A percentile compares a stretch with the other conserved stretches of the same genome.
Conservation (phyloP, 2,888 invertebrate species). For the Heliconius sara region DNA sequence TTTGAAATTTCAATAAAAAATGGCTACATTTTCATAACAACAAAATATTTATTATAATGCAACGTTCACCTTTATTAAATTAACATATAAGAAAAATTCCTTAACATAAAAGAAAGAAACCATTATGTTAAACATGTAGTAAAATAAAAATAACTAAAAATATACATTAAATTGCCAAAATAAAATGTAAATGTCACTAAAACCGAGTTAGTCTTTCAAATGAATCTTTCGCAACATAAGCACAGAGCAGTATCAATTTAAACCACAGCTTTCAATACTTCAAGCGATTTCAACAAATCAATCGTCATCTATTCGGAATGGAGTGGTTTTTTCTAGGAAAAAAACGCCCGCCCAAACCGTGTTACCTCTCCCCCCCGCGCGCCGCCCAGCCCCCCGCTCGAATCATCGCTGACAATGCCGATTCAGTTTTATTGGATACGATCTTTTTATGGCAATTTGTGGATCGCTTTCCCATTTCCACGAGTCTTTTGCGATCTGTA, state of each 20-base stretch:
- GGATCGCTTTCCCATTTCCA: conserved; percentile 77
- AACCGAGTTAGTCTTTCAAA: neutral
- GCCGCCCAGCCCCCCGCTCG: conserved; percentile 55
- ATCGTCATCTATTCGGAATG: conserved; percentile 67
- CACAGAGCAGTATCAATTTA: conserved; percentile 18
- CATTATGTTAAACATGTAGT: neutral
- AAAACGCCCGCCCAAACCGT: conserved; percentile 82
- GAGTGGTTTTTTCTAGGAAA: conserved; percentile 70
- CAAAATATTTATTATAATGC: neutral
- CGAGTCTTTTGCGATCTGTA: conserved; percentile 64
- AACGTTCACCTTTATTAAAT: neutral
- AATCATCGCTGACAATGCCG: conserved; percentile 79
- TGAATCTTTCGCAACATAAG: neutral
- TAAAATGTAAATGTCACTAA: neutral
- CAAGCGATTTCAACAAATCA: conserved; percentile 62
- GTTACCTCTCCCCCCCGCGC: conserved; percentile 58
- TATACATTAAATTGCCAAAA: neutral
- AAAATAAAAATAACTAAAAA: neutral
- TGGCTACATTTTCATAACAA: neutral
- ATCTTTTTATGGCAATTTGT: conserved; percentile 81
- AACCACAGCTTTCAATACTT: conserved; percentile 26
- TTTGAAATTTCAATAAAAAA: neutral
- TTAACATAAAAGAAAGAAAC: neutral
- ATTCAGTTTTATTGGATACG: conserved; percentile 77
- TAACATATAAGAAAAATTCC: neutral